These are phyloP conservation scores for Mimas tiliae DNA, from an alignment of 2,888 invertebrate species.

Conservation along the genomic window DNA sequence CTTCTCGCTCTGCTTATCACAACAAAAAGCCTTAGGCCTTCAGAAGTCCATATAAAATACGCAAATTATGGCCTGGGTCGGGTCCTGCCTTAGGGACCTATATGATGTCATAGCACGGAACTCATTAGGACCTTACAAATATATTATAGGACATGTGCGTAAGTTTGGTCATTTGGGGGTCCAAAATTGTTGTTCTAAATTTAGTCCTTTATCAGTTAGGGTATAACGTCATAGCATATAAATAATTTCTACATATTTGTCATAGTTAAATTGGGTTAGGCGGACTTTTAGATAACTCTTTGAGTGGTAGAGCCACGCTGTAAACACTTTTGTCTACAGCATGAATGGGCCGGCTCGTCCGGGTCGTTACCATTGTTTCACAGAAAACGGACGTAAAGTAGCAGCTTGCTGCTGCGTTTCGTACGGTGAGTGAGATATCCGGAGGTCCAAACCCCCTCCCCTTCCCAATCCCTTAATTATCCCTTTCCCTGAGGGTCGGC, in stretches of 20 bases:
- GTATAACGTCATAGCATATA: neutral
- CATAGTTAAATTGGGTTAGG: neutral
- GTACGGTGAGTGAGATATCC: no score
- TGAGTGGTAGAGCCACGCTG: no score
- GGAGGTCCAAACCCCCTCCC: no score
- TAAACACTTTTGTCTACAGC: no score
- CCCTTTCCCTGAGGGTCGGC: no score
- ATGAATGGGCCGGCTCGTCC: no score
- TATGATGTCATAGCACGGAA: conserved; percentile 22
- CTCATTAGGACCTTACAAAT: conserved; percentile 20
- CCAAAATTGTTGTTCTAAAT: neutral
- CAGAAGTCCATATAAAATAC: conserved; percentile 27
- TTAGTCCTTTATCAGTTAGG: neutral
- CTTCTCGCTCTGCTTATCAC: neutral
- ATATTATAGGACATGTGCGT: conserved; percentile 1
- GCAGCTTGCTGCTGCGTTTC: no score
- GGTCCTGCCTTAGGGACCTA: conserved; percentile 23
- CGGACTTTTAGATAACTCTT: neutral
- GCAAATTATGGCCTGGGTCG: conserved; percentile 29
- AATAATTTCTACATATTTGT: neutral
- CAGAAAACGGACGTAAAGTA: no score
- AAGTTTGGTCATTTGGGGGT: conserved; percentile 1
- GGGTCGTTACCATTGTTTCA: no score
- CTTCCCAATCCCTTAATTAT: no score
- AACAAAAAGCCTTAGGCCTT: neutral